Evolutionary conservation across 2,113 vertebrate genomes (phyloP), one percentile per base, ranked within the genome.

Genomic region (Tiliqua scincoides): DNA sequence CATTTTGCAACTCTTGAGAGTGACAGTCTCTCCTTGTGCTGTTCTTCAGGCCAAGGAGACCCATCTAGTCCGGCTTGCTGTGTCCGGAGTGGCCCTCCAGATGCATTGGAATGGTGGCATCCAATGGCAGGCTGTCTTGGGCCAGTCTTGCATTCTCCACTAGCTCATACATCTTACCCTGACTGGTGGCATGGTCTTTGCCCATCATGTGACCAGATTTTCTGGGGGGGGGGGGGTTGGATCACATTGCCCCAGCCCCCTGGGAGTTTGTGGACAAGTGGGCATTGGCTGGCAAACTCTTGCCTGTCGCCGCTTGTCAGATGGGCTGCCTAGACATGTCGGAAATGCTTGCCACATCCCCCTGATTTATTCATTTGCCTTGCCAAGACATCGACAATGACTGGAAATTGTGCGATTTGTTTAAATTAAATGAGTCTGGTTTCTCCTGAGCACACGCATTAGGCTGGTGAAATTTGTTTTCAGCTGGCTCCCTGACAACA

Each of bases 371-470:
- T 37, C 85, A 32, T 48, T 72, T 86, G 87, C 89, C 88, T 93
- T 48, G 0, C 89, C 87, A 91, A 86, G 76, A 62, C 90, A 83
- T 84, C 0, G 0, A 92, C 91, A 93, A 92, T 89, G 93, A 88
- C 81, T 85, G 81, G 71, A 43, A 87, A 85, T 84, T 0, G 2
- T 85, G 90, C 9, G 21, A 40, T 61, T 85, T 88, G 85, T 90
- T 87, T 92, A 85, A 93, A 92, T 89, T 93, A 92, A 87, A 88
- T 88, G 89, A 88, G 88, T 86, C 23, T 57, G 86, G 86, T 30
- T 91, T 89, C 1, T 89, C 76, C 73, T 84, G 76, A 90, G 86
- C 84, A 88, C 93, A 92, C 79, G 67, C 1, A 89, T 77, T 89
- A 79, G 71, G 84, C 79, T 71, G 87, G 4, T 43, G 71, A 43